These are phyloP conservation scores for Datnioides undecimradiatus DNA, from an alignment of 2,113 vertebrate genomes.

Conservation along the genomic window DNA sequence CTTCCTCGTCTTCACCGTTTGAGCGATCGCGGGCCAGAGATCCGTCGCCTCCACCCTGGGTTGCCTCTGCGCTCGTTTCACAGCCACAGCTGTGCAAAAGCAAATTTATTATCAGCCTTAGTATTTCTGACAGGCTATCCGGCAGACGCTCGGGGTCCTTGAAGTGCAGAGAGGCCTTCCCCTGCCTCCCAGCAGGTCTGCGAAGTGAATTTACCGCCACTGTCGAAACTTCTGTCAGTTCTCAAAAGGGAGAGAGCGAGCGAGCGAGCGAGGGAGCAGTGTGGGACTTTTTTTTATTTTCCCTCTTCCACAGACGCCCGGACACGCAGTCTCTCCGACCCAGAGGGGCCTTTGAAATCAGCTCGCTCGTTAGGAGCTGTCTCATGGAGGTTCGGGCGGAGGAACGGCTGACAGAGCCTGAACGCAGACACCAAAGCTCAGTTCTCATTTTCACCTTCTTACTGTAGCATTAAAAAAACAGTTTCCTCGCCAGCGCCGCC, in stretches of 20 bases:
- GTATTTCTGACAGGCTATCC: slow-evolving; percentile 79
- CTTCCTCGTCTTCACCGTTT: slow-evolving; percentile 7
- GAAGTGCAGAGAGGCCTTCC: slow-evolving; percentile 78
- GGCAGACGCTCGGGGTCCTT: slow-evolving; percentile 76
- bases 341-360: slow-evolving; percentile 69
- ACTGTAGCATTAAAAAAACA: not conserved
- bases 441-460: slow-evolving; percentile 60
- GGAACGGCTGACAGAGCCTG: slow-evolving; percentile 44
- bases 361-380: slow-evolving; percentile 70
- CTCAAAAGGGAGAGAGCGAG: slow-evolving; percentile 67
- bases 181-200: slow-evolving; percentile 70
- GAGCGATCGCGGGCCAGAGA: too few relatives aligned
- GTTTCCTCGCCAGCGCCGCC: not conserved
- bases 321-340: slow-evolving; percentile 56
- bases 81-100: slow-evolving; percentile 73
- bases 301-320: slow-evolving; percentile 58
- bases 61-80: slow-evolving; percentile 54
- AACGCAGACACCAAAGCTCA: slow-evolving; percentile 60
- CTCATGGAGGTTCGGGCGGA: slow-evolving; percentile 45
- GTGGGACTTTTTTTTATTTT: slow-evolving; percentile 49
- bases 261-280: slow-evolving; percentile 31
- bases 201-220: slow-evolving; percentile 77
- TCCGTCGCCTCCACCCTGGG: slow-evolving; percentile 49
- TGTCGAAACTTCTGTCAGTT: slow-evolving; percentile 78
- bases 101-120: slow-evolving; percentile 81